These are phyloP conservation scores for Tachyglossus aculeatus DNA, from an alignment of 2,797 vertebrate species.

Conservation along the genomic window DNA sequence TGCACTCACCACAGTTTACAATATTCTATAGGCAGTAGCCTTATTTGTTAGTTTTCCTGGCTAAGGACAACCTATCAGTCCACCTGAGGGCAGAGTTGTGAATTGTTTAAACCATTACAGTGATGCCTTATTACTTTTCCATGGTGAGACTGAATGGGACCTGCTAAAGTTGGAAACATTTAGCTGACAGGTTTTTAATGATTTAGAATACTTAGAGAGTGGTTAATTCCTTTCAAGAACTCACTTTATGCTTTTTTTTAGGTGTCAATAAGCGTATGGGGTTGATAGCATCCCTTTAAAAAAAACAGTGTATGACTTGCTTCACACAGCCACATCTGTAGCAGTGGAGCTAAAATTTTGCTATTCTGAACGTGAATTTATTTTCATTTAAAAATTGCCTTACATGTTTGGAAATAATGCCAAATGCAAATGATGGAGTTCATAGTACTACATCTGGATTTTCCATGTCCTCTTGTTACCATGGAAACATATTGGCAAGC, in stretches of 20 bases:
- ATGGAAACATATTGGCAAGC: not conserved
- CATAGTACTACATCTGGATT: not conserved
- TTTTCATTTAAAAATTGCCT: not conserved
- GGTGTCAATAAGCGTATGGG: not conserved
- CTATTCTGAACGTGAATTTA: not conserved
- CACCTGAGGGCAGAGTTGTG: not conserved
- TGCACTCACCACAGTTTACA: constrained; percentile 19
- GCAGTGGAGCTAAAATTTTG: not conserved
- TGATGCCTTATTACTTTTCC: not conserved
- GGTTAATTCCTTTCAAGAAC: not conserved
- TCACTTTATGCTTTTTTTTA: constrained; percentile 1
- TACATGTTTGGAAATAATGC: constrained; percentile 1
- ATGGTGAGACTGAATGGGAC: not conserved
- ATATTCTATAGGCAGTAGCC: constrained; percentile 13
- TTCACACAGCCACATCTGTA: no score
- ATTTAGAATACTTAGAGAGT: not conserved
- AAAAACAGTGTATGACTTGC: no score
- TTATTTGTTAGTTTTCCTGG: constrained; percentile 12
- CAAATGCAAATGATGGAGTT: not conserved
- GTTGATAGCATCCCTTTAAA: not conserved
- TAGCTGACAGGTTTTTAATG: constrained; percentile 15
- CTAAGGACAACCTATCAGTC: not conserved
- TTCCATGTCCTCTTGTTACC: constrained; percentile 3
- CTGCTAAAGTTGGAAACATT: not conserved
- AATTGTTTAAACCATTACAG: not conserved